A percentile compares a stretch with the other conserved stretches of the same genome.
Evolutionary conservation across 1,140 invertebrate genomes (phyloP).

Genomic region (Saccostrea cuccullata): DNA sequence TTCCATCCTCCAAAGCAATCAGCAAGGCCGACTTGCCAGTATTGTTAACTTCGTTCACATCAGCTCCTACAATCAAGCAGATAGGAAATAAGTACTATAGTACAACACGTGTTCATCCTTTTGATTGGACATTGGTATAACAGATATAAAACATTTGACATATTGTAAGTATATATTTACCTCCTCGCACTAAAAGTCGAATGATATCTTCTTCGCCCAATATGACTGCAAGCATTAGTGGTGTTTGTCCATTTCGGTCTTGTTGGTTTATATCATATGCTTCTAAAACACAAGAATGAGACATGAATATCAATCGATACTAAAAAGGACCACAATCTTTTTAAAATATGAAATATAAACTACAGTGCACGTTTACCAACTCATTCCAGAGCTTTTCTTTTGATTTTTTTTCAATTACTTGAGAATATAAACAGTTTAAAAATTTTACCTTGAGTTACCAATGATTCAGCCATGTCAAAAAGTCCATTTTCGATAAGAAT

Average conservation of each 20-base stretch:
- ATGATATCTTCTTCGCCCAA: conserved; percentile 45
- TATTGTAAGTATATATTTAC: no score
- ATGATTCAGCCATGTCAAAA: conserved; percentile 32
- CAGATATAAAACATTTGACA: no score
- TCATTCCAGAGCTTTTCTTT: no score
- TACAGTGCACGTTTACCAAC: no score
- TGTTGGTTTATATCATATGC: conserved; percentile 23
- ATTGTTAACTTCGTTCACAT: conserved; percentile 29
- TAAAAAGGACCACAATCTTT: no score
- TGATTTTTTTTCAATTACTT: neutral
- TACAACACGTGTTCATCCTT: no score
- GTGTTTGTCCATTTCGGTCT: conserved; percentile 45
- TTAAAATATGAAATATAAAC: no score
- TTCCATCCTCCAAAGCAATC: conserved; percentile 32
- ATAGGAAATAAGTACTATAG: neutral
- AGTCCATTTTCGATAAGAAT: conserved; percentile 17
- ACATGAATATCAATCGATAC: neutral
- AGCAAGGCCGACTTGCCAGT: conserved; percentile 47
- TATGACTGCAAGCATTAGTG: conserved; percentile 46
- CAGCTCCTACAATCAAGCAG: conserved; percentile 1
- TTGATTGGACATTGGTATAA: no score
- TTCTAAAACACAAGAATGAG: neutral
- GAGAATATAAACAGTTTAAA: neutral
- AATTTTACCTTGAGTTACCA: neutral
- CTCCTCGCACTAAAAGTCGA: conserved; percentile 40